These are phyloP conservation scores for Aphrocallistes beatrix DNA, from an alignment of 37 sponge, comb jelly and placozoan genomes.

Conservation along the genomic window DNA sequence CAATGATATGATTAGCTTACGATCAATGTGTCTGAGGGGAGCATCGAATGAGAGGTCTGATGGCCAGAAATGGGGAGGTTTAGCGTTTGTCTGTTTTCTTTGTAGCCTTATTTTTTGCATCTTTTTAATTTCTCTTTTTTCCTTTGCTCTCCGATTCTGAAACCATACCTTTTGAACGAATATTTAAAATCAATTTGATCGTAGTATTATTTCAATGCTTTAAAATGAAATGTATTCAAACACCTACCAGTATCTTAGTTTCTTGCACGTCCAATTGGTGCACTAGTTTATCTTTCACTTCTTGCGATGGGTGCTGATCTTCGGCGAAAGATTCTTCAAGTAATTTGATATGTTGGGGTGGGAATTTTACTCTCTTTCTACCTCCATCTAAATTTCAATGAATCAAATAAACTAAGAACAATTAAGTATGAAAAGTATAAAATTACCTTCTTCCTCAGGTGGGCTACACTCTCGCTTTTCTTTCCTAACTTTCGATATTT, in stretches of 20 bases:
- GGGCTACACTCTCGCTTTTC: not conserved
- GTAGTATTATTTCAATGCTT: not conserved
- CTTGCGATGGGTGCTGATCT: not conserved
- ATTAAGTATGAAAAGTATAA: not conserved
- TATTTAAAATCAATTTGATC: not conserved
- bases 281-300: not conserved
- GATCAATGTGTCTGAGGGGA: not conserved
- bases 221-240: not conserved
- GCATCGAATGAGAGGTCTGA: not conserved
- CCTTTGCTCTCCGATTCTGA: slow-evolving; percentile 7
- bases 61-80: slow-evolving; percentile 1
- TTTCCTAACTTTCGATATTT: not conserved
- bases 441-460: not conserved
- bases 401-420: not conserved
- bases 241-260: not conserved
- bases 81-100: not conserved
- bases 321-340: not conserved
- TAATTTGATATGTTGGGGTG: not conserved
- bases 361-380: not conserved
- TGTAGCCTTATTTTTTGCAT: not conserved
- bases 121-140: not conserved
- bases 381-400: not conserved
- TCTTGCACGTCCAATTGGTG: not conserved
- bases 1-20: not conserved
- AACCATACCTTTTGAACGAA: not conserved